Evolutionary conservation across 2,113 vertebrate species (phyloP).

Genomic region (Seriola rivoliana): DNA sequence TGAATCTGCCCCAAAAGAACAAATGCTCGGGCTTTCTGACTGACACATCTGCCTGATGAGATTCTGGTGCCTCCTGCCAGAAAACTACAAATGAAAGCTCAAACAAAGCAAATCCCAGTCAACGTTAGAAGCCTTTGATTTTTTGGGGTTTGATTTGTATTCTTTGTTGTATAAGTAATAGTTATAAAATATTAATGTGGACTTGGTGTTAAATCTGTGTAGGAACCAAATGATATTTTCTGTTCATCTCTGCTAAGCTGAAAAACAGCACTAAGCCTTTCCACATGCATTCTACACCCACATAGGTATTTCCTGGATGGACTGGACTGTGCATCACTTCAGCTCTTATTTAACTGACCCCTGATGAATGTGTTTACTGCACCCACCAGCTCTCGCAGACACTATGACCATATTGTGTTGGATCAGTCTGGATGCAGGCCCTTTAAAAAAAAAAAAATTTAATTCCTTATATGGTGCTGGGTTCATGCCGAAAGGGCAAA

Average conservation of each 20-base stretch:
- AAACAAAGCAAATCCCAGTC: slow-evolving; percentile 32
- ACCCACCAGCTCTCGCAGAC: background rate
- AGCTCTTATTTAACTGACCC: slow-evolving; percentile 5
- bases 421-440: background rate
- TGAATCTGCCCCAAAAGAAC: slow-evolving; percentile 47
- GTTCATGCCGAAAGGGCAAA: slow-evolving; percentile 16
- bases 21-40: slow-evolving; percentile 18
- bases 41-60: slow-evolving; percentile 38
- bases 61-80: slow-evolving; percentile 7
- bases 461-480: background rate
- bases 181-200: slow-evolving; percentile 29
- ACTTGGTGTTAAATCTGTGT: slow-evolving; percentile 12
- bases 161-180: slow-evolving; percentile 37
- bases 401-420: background rate
- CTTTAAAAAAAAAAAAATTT: background rate
- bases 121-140: slow-evolving; percentile 36
- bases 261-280: slow-evolving; percentile 11
- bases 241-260: slow-evolving; percentile 38
- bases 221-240: slow-evolving; percentile 23
- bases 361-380: background rate
- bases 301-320: slow-evolving; percentile 14
- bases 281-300: slow-evolving; percentile 15
- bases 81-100: slow-evolving; percentile 40
- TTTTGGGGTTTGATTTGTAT: slow-evolving; percentile 2
- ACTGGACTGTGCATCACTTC: background rate